Percentiles rank a stretch among this genome's conserved stretches.
These are phyloP conservation scores for Batillaria attramentaria DNA, from an alignment of 1,140 invertebrate genomes.

Conservation along the genomic window DNA sequence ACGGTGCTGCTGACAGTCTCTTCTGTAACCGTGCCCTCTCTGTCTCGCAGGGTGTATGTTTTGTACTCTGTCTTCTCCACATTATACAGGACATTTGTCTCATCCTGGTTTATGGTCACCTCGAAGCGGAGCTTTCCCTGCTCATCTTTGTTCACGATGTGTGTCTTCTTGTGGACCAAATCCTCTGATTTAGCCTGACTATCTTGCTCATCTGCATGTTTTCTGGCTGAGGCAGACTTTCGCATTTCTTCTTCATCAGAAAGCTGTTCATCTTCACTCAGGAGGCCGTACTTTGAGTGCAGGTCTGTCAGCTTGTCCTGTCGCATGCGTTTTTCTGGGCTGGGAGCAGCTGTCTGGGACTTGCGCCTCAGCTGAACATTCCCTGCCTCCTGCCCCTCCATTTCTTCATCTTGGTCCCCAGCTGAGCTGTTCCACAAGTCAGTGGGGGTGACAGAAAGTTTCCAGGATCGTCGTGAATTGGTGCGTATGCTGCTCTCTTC, in stretches of 20 bases:
- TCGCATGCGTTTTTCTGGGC: slow-evolving; percentile 24
- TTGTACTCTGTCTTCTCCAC: slow-evolving; percentile 62
- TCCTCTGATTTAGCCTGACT: no score
- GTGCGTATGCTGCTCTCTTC: slow-evolving; percentile 3
- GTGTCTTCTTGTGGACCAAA: not conserved
- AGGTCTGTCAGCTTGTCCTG: slow-evolving; percentile 38
- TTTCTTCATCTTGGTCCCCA: not conserved
- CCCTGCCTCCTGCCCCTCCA: not conserved
- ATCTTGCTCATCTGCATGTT: not conserved
- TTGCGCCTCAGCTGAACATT: not conserved
- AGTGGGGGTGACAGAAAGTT: slow-evolving; percentile 29
- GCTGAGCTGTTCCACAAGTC: slow-evolving; percentile 22
- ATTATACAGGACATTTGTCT: slow-evolving; percentile 61
- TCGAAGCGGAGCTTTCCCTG: slow-evolving; percentile 48
- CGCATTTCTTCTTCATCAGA: slow-evolving; percentile 10
- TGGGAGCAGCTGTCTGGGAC: not conserved
- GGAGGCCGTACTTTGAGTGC: slow-evolving; percentile 39
- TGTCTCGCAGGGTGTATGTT: slow-evolving; percentile 51
- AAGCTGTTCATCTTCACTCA: not conserved
- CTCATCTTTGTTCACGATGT: not conserved
- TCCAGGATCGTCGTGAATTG: slow-evolving; percentile 24
- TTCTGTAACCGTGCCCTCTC: slow-evolving; percentile 18
- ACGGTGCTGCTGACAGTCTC: slow-evolving; percentile 34
- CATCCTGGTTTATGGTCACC: slow-evolving; percentile 60
- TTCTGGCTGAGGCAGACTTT: not conserved